phyloP scores from a whole-genome alignment of 2,113 vertebrate species.

The Mormoops blainvillei region DNA sequence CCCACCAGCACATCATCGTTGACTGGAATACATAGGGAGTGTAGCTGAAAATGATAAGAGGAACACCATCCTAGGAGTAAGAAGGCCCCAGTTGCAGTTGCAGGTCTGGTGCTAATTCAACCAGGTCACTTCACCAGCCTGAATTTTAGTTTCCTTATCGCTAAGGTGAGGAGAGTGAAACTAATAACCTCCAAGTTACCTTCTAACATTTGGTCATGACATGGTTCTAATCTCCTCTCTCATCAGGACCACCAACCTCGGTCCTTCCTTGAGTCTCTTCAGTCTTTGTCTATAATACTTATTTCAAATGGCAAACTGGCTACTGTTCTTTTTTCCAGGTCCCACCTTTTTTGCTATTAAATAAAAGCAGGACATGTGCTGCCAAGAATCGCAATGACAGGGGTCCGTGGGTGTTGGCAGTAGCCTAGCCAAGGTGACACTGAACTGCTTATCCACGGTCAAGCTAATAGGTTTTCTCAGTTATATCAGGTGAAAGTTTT shows the following conservation, averaged over 20 bases:
- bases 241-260: neutral
- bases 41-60: neutral
- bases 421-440: constrained; percentile 21
- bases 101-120: neutral
- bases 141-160: neutral
- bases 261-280: neutral
- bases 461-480: constrained; percentile 37
- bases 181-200: neutral
- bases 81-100: neutral
- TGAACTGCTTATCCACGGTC: neutral
- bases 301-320: constrained; percentile 22
- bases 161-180: neutral
- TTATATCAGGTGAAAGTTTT: neutral
- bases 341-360: constrained; percentile 21
- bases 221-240: neutral
- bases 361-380: constrained; percentile 18
- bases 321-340: constrained; percentile 29
- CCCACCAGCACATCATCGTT: neutral
- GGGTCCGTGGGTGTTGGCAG: neutral
- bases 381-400: neutral
- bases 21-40: neutral
- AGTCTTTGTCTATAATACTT: neutral
- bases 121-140: constrained; percentile 1
- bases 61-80: neutral
- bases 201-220: neutral